A percentile compares a stretch with the other conserved stretches of the same genome.
Evolutionary conservation across 2,797 vertebrate species (phyloP).

Genomic region (Rousettus madagascariensis): DNA sequence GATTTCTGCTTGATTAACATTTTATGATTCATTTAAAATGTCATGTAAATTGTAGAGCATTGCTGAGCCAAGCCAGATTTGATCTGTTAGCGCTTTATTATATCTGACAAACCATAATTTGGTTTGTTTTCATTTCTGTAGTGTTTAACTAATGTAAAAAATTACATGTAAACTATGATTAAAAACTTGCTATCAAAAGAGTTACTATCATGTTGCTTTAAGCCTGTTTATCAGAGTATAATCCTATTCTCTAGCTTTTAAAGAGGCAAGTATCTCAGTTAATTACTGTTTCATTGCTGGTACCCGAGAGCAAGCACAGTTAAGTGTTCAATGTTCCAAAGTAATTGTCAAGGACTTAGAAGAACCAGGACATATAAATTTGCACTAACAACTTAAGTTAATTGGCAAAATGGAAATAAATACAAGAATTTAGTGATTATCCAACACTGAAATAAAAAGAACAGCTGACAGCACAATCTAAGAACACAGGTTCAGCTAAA

Average conservation of each 20-base stretch:
- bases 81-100: constrained; percentile 70
- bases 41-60: constrained; percentile 65
- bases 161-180: constrained; percentile 65
- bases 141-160: constrained; percentile 74
- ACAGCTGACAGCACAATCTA: constrained; percentile 22
- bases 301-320: constrained; percentile 77
- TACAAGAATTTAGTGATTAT: constrained; percentile 69
- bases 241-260: constrained; percentile 78
- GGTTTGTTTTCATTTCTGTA: constrained; percentile 70
- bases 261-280: constrained; percentile 77
- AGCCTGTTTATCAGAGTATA: constrained; percentile 77
- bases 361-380: constrained; percentile 47
- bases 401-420: constrained; percentile 70
- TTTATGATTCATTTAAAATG: constrained; percentile 72
- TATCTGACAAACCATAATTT: constrained; percentile 67
- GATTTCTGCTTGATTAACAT: constrained; percentile 43
- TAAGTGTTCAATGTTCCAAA: constrained; percentile 72
- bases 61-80: constrained; percentile 62
- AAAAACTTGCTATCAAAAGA: constrained; percentile 71
- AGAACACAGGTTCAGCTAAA: constrained; percentile 38
- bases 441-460: constrained; percentile 41
- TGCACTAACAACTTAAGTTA: constrained; percentile 70
- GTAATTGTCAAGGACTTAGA: constrained; percentile 74
- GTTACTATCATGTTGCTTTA: constrained; percentile 72
- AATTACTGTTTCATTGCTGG: constrained; percentile 82